phyloP scores from a whole-genome alignment of 2,113 vertebrate species.

The Nothoprocta pentlandii region DNA sequence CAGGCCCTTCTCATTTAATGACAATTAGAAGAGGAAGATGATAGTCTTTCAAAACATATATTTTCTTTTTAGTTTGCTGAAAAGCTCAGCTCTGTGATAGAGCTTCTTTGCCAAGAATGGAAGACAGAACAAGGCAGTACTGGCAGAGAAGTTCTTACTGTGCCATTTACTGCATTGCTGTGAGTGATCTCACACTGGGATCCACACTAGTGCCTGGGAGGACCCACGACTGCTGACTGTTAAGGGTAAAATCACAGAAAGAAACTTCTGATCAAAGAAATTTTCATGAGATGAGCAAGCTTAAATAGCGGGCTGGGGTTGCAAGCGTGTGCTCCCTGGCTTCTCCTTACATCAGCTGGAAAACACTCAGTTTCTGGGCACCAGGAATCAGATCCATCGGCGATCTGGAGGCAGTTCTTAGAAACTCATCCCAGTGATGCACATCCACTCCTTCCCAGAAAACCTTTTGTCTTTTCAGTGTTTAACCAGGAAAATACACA shows the following conservation, averaged over 20 bases:
- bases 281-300: background rate
- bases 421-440: background rate
- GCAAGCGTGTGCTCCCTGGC: background rate
- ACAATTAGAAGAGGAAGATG: background rate
- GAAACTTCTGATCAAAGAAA: background rate
- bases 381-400: background rate
- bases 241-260: background rate
- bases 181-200: background rate
- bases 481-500: background rate
- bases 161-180: accelerated
- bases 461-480: background rate
- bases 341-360: background rate
- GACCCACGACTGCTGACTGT: background rate
- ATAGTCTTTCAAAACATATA: background rate
- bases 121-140: background rate
- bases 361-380: background rate
- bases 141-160: background rate
- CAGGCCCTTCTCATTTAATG: background rate
- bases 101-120: background rate
- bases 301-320: background rate
- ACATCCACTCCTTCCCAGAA: background rate
- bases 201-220: background rate
- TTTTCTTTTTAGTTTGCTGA: background rate
- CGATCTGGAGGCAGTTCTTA: background rate
- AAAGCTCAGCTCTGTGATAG: background rate